A percentile compares a stretch with the other conserved stretches of the same genome.
Evolutionary conservation across 2,888 invertebrate genomes (phyloP).

Genomic region (Pardosa pseudoannulata): DNA sequence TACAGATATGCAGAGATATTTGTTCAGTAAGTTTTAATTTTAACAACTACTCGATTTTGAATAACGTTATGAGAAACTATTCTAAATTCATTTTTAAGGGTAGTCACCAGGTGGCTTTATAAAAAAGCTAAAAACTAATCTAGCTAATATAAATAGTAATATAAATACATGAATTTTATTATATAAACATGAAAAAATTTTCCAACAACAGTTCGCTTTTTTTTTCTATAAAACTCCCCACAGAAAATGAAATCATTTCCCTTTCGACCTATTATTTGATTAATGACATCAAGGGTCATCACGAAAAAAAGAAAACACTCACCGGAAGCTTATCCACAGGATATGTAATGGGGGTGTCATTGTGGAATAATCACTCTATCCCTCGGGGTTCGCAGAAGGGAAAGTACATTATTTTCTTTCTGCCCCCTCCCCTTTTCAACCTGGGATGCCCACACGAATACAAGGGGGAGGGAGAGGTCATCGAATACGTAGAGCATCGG

Average conservation of each 20-base stretch:
- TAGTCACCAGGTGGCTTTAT: too few relatives aligned
- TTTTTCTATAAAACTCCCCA: too few relatives aligned
- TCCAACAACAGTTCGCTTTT: background rate
- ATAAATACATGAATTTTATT: too few relatives aligned
- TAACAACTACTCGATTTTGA: too few relatives aligned
- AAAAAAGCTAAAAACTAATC: too few relatives aligned
- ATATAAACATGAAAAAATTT: too few relatives aligned
- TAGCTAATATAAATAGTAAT: too few relatives aligned
- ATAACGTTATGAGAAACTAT: too few relatives aligned
- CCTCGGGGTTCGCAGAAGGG: background rate
- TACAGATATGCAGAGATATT: too few relatives aligned
- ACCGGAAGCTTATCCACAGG: conserved; percentile 12
- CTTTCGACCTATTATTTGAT: background rate
- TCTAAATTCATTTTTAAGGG: too few relatives aligned
- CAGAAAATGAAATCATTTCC: background rate
- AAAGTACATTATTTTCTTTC: background rate
- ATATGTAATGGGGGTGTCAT: conserved; percentile 15
- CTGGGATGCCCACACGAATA: background rate
- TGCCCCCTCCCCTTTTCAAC: background rate
- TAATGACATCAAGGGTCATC: conserved; percentile 4
- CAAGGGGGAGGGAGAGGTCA: too few relatives aligned
- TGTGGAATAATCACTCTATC: conserved; percentile 12
- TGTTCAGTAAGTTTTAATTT: too few relatives aligned
- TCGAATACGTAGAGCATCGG: background rate
- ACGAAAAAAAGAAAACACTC: background rate